Conservation (phyloP, 2,113 vertebrate species). For the Paracanthobrama guichenoti region DNA sequence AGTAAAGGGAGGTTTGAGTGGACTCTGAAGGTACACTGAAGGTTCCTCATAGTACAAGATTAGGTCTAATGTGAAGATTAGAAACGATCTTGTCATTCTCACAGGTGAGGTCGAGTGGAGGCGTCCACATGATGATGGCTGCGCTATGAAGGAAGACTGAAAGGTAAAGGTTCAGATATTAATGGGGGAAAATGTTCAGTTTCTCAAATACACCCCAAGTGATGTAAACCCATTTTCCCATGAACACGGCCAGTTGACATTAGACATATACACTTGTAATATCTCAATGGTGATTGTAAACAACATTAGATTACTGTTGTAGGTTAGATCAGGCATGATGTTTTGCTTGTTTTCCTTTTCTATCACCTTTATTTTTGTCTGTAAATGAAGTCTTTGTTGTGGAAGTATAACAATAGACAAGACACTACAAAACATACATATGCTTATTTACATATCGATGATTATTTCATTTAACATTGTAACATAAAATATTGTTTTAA, state of each 20-base stretch:
- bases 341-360: background rate
- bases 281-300: slow-evolving; percentile 7
- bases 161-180: slow-evolving; percentile 13
- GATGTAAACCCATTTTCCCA: slow-evolving; percentile 4
- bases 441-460: background rate
- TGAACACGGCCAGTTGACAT: background rate
- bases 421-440: background rate
- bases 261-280: background rate
- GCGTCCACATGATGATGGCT: background rate
- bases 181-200: background rate
- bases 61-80: slow-evolving; percentile 30
- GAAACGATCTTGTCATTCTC: slow-evolving; percentile 24
- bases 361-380: background rate
- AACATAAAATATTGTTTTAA: background rate
- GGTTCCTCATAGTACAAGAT: slow-evolving; percentile 28
- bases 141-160: slow-evolving; percentile 11
- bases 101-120: slow-evolving; percentile 4
- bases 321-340: slow-evolving; percentile 6
- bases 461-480: background rate
- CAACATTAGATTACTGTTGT: slow-evolving; percentile 1
- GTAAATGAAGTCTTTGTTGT: background rate
- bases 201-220: background rate
- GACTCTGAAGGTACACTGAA: slow-evolving; percentile 21
- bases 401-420: background rate
- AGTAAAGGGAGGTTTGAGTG: slow-evolving; percentile 28